These are phyloP conservation scores for Neomicropteryx cornuta DNA, from an alignment of 1,140 invertebrate species.

Conservation along the genomic window DNA sequence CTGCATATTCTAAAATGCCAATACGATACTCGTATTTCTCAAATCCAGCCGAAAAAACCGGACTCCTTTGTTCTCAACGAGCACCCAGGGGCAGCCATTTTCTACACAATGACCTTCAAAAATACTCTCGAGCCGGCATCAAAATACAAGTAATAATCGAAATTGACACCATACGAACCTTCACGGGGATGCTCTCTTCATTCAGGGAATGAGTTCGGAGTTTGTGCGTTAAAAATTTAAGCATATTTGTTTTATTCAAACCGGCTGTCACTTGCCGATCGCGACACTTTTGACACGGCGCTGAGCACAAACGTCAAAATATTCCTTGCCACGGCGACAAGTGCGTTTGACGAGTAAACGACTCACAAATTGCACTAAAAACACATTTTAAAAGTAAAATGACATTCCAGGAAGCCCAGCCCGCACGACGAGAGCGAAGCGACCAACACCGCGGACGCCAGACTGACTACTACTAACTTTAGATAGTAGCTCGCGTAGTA, in stretches of 20 bases:
- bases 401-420: constrained; percentile 2
- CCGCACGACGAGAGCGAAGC: constrained; percentile 13
- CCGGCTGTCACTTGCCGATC: constrained; percentile 16
- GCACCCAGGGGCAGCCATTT: constrained; percentile 36
- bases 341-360: constrained; percentile 20
- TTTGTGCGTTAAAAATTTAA: constrained; percentile 71
- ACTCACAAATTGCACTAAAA: constrained; percentile 16
- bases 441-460: constrained; percentile 26
- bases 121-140: constrained; percentile 16
- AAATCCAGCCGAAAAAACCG: no score
- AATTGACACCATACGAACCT: constrained; percentile 39
- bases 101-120: constrained; percentile 37
- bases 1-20: no score
- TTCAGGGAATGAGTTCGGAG: constrained; percentile 67
- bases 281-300: constrained; percentile 11
- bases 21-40: no score
- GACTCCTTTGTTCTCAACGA: constrained; percentile 37
- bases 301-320: constrained; percentile 21
- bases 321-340: constrained; percentile 10
- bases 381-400: constrained; percentile 26
- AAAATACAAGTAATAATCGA: constrained; percentile 19
- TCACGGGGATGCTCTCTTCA: constrained; percentile 58
- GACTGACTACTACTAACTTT: constrained; percentile 41
- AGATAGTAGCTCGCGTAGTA: constrained; percentile 35
- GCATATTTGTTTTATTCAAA: constrained; percentile 48